A percentile compares a stretch with the other conserved stretches of the same genome.
Evolutionary conservation across 2,888 invertebrate genomes (phyloP).

Genomic region (Mactromeris polynyma): DNA sequence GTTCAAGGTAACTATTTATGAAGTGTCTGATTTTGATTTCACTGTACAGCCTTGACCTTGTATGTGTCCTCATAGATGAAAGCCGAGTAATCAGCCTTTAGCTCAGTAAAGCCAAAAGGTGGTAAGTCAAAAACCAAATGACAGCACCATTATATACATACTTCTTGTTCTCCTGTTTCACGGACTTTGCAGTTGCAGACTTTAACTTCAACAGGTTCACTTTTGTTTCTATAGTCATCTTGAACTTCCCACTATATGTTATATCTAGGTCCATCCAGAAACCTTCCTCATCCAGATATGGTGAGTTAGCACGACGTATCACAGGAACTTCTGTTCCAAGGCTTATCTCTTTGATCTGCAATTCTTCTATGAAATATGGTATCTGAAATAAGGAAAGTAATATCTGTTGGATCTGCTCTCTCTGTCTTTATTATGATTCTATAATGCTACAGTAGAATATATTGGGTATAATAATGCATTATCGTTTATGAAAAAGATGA

Average conservation of each 20-base stretch:
- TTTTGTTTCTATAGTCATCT: conserved; percentile 95
- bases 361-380: conserved; percentile 95
- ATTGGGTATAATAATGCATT: too few relatives aligned
- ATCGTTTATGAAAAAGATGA: too few relatives aligned
- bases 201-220: conserved; percentile 92
- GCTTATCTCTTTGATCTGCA: conserved; percentile 92
- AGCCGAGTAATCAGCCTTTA: too few relatives aligned
- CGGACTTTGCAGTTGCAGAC: conserved; percentile 35
- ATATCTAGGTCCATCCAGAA: conserved; percentile 96
- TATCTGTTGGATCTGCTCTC: too few relatives aligned
- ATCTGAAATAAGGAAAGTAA: conserved; percentile 86
- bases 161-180: conserved; percentile 29
- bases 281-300: conserved; percentile 93
- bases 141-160: background rate
- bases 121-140: background rate
- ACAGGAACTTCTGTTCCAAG: conserved; percentile 89
- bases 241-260: conserved; percentile 91
- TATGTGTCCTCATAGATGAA: too few relatives aligned
- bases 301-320: conserved; percentile 87
- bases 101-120: too few relatives aligned
- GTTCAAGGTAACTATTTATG: too few relatives aligned
- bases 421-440: too few relatives aligned
- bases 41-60: too few relatives aligned
- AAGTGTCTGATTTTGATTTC: too few relatives aligned
- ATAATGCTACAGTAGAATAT: too few relatives aligned